Percentiles rank a stretch among this genome's conserved stretches.
Evolutionary conservation across 2,113 vertebrate species (phyloP).

Genomic region (Sander lucioperca): DNA sequence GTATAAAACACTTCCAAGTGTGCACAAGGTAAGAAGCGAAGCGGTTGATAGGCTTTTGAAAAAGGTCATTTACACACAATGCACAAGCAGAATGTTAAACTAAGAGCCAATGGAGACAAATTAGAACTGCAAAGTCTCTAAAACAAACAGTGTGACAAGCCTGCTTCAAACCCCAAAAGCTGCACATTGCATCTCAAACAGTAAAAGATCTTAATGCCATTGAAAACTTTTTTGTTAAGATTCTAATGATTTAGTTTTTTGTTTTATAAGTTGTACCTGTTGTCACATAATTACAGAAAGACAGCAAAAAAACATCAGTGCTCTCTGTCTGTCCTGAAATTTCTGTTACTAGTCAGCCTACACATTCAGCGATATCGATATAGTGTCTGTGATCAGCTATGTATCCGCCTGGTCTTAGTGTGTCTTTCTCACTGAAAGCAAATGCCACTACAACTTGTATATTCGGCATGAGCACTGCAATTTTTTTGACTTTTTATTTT

Average conservation of each 20-base stretch:
- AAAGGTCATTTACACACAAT: constrained; percentile 9
- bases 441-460: not conserved
- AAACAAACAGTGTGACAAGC: not conserved
- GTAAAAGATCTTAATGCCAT: not conserved
- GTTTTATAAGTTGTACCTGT: not conserved
- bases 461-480: not conserved
- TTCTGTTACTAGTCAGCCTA: not conserved
- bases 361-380: not conserved
- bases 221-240: not conserved
- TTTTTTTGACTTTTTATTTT: not conserved
- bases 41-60: not conserved
- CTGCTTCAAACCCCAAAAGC: not conserved
- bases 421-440: not conserved
- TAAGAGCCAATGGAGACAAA: constrained; percentile 15
- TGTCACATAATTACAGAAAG: not conserved
- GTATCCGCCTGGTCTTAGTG: not conserved
- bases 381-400: not conserved
- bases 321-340: too few relatives aligned
- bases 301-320: not conserved
- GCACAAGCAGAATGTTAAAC: constrained; percentile 8
- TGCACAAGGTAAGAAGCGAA: not conserved
- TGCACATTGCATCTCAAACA: not conserved
- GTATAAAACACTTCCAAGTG: constrained; percentile 23
- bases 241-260: too few relatives aligned
- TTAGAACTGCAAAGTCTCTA: not conserved